Evolutionary conservation across 1,140 invertebrate genomes (phyloP), one percentile per base, ranked within the genome.

Genomic region (Meteorus sp.): DNA sequence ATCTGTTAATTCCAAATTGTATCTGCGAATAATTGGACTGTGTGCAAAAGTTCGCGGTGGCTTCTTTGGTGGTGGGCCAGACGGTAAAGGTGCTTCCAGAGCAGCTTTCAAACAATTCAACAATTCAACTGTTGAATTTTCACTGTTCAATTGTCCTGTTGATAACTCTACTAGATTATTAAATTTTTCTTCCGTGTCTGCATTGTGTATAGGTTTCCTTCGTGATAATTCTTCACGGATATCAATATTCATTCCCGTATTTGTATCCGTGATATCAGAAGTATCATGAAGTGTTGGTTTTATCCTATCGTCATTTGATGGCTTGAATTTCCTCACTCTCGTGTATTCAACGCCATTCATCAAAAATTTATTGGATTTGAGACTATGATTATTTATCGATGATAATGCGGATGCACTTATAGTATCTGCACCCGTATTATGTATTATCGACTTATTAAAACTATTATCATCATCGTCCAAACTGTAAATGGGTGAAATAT

Each of bases 31-130:
- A n/a, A 60, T 63, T 9, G 65, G 64, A 54, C 74, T 74, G 66
- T 84, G 82, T 51, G 79, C 78, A 69, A 88, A 88, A 4, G 84
- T 86, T 68, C 88, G 71, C 1, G 89, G 89, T 17, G 89, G 88
- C 69, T 90, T 90, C 63, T 85, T 84, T 0, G 88, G 88, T 25
- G 87, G 85, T 6, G 87, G 86, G 2, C 87, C 87, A 13, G 69
- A 27, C 0, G 87, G 87, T 55, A 89, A 68, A 0, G 86, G 85
- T 60, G 85, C 80, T 64, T 83, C 85, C 22, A 88, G 70, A 25
- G 85, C 85, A 43, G 81, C 82, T 65, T 84, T 85, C 20, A 87
- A 69, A 8, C 84, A 85, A 57, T 85, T 83, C 2, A 82, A 84
- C 56, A 83, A 64, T 51, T 73, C 66, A 37, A 62, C 76, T 74